Conservation (phyloP, 2,797 vertebrate genomes). For the Moxostoma hubbsi region DNA sequence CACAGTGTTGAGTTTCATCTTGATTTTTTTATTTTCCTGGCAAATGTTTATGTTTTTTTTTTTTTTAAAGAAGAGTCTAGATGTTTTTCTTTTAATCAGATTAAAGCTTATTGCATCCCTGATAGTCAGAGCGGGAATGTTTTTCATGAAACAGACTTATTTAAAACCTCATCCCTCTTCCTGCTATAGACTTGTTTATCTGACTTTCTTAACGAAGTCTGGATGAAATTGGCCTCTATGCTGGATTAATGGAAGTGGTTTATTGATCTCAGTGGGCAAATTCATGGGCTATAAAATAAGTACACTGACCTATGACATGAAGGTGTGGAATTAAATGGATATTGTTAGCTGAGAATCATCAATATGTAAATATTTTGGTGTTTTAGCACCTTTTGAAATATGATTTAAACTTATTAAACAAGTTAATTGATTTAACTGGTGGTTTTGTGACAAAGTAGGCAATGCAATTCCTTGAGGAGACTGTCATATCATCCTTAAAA, state of each 20-base stretch:
- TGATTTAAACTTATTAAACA: not conserved
- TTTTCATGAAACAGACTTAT: conserved; percentile 26
- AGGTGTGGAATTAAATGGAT: not conserved
- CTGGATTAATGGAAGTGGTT: conserved; percentile 29
- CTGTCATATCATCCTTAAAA: not conserved
- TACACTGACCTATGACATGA: not conserved
- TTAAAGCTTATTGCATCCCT: conserved; percentile 18
- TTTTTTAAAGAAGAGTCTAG: not conserved
- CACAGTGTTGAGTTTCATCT: not conserved
- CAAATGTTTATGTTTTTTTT: conserved; percentile 22
- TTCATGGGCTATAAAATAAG: not conserved
- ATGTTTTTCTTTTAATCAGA: conserved; percentile 34
- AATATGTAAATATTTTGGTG: not conserved
- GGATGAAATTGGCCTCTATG: conserved; percentile 31
- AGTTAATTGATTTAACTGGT: not conserved
- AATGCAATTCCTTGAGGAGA: too few relatives aligned
- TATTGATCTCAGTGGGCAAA: conserved; percentile 25
- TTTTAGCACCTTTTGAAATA: not conserved
- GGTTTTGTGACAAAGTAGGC: not conserved
- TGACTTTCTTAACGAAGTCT: conserved; percentile 21
- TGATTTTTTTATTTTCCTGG: conserved; percentile 9
- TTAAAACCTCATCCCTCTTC: conserved; percentile 28
- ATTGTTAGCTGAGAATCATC: not conserved
- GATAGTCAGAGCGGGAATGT: conserved; percentile 15
- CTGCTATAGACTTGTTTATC: conserved; percentile 30